Conservation (phyloP, 2,113 vertebrate species). For the Gila orcuttii region DNA sequence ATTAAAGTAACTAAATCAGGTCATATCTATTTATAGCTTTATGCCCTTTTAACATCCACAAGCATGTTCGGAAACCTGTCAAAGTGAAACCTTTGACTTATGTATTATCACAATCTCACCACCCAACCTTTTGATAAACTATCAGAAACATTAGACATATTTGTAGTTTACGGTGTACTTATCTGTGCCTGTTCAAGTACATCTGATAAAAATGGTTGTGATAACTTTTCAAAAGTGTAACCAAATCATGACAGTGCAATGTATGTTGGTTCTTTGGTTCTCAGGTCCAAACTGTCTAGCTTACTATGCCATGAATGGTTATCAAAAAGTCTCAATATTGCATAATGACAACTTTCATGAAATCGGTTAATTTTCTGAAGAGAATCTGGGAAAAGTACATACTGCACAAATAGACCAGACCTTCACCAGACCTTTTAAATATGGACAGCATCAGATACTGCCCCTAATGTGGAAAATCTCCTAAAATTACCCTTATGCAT, state of each 20-base stretch:
- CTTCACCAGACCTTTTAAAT: too few species aligned
- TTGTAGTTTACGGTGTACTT: not conserved
- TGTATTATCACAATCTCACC: not conserved
- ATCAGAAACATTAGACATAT: not conserved
- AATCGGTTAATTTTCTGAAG: not conserved
- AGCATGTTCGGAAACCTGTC: not conserved
- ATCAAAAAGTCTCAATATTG: not conserved
- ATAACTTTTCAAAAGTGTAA: not conserved
- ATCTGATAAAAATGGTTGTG: not conserved
- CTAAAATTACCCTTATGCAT: too few species aligned
- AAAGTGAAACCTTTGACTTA: slow-evolving; percentile 20
- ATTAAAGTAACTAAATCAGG: slow-evolving; percentile 23
- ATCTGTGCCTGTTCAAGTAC: not conserved
- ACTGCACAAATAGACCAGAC: not conserved
- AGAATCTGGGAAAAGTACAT: not conserved
- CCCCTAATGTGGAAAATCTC: too few species aligned
- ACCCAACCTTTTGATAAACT: slow-evolving; percentile 1
- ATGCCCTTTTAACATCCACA: slow-evolving; percentile 26
- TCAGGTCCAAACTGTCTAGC: not conserved
- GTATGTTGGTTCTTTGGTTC: not conserved
- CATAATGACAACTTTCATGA: not conserved
- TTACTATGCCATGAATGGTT: not conserved
- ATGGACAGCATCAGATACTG: too few species aligned
- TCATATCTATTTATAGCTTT: slow-evolving; percentile 42
- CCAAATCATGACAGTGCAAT: not conserved